Conservation (phyloP, 30 jellyfish, hydroid and myxozoan genomes). For the Hydractinia echinata region DNA sequence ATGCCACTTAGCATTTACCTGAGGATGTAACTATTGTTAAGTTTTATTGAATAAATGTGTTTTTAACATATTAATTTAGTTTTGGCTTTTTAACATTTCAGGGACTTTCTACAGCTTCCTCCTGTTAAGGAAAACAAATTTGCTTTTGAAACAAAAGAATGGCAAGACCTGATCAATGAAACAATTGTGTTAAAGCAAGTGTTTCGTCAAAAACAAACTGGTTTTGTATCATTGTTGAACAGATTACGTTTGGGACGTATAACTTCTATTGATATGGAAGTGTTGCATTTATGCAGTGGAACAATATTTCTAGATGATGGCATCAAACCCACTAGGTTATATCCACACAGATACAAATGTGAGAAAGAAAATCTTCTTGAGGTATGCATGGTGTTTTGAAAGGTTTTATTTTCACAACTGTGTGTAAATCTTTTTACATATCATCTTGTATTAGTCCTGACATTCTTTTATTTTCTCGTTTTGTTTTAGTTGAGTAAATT, state of each 20-base stretch:
- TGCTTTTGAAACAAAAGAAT: conserved; percentile 60
- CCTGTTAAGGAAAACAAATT: conserved; percentile 47
- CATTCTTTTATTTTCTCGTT: neutral
- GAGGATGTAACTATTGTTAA: too few relatives aligned
- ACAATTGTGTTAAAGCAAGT: conserved; percentile 53
- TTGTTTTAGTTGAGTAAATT: conserved; percentile 12
- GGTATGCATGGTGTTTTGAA: conserved; percentile 17
- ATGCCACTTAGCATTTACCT: too few relatives aligned
- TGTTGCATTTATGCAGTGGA: conserved; percentile 37
- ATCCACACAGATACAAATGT: conserved; percentile 53
- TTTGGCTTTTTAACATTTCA: neutral
- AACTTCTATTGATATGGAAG: conserved; percentile 40
- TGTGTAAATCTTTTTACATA: too few relatives aligned
- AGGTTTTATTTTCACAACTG: neutral
- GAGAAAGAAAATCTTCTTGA: conserved; percentile 46
- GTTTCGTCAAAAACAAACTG: conserved; percentile 54
- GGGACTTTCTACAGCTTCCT: conserved; percentile 83
- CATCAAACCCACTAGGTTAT: conserved; percentile 54
- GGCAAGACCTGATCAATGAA: conserved; percentile 44
- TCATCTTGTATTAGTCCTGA: neutral
- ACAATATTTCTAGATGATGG: conserved; percentile 45
- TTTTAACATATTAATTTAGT: neutral
- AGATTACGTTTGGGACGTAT: conserved; percentile 52
- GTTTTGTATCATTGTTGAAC: conserved; percentile 46
- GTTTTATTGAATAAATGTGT: too few relatives aligned